Percentiles rank a stretch among this genome's conserved stretches.
These are phyloP conservation scores for Rhamnusium bicolor DNA, from an alignment of 2,888 invertebrate genomes.

Conservation along the genomic window DNA sequence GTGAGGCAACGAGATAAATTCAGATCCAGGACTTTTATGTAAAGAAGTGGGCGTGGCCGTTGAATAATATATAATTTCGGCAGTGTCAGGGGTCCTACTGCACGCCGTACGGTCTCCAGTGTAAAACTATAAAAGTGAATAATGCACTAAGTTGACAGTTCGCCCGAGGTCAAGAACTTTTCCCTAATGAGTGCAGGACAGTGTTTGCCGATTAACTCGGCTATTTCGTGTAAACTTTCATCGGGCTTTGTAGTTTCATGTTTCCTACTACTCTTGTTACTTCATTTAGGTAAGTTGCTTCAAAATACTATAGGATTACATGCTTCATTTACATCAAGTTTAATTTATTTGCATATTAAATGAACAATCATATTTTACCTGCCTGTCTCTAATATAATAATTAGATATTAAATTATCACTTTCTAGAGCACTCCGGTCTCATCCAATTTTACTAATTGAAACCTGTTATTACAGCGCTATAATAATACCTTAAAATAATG, in stretches of 20 bases:
- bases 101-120: conserved; percentile 25
- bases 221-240: conserved; percentile 38
- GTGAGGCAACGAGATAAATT: conserved; percentile 39
- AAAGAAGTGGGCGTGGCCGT: conserved; percentile 36
- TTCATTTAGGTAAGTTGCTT: conserved; percentile 46
- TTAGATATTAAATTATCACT: conserved; percentile 1
- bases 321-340: conserved; percentile 23
- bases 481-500: background rate
- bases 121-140: conserved; percentile 46
- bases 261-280: conserved; percentile 39
- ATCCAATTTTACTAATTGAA: background rate
- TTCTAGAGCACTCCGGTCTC: background rate
- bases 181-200: conserved; percentile 47
- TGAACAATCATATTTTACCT: conserved; percentile 20
- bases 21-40: conserved; percentile 39
- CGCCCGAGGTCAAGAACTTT: conserved; percentile 33
- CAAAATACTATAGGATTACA: conserved; percentile 20
- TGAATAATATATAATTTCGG: conserved; percentile 46
- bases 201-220: conserved; percentile 51
- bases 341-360: conserved; percentile 20
- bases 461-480: background rate
- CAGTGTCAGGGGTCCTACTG: conserved; percentile 10
- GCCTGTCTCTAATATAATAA: conserved; percentile 3
- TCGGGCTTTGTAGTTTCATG: conserved; percentile 41
- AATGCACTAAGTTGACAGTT: conserved; percentile 48